These are phyloP conservation scores for Notospermus geniculatus DNA, from an alignment of 1,140 invertebrate genomes.

Conservation along the genomic window DNA sequence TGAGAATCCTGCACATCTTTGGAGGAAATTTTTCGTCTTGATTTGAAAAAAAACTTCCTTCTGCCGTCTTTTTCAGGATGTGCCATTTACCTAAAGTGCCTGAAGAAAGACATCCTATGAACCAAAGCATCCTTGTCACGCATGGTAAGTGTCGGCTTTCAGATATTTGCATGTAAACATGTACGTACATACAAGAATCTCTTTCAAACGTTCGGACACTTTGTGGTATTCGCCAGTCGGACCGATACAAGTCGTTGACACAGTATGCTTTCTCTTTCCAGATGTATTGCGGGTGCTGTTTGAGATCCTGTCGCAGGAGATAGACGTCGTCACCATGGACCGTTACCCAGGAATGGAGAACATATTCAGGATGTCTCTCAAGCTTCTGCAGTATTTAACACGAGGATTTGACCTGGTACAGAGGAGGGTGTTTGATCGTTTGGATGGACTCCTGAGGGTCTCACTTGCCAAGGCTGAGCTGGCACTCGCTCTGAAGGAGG, in stretches of 20 bases:
- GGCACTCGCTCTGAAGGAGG: conserved; percentile 51
- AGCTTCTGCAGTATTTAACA: conserved; percentile 45
- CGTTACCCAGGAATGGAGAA: conserved; percentile 51
- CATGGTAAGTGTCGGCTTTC: conserved; percentile 40
- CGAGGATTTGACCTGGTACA: conserved; percentile 51
- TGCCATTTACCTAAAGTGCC: conserved; percentile 48
- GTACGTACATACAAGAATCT: no score
- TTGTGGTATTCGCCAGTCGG: neutral
- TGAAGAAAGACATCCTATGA: conserved; percentile 49
- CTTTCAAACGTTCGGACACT: no score
- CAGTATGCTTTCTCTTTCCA: conserved; percentile 25
- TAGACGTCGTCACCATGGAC: conserved; percentile 46
- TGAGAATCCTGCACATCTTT: no score
- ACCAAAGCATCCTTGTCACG: conserved; percentile 54
- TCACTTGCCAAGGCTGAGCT: conserved; percentile 50
- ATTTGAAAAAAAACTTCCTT: no score
- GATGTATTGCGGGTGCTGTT: conserved; percentile 45
- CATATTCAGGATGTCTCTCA: conserved; percentile 48
- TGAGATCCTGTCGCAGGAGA: conserved; percentile 49
- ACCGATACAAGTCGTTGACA: neutral
- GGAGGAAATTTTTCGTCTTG: no score
- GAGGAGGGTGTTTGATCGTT: conserved; percentile 45
- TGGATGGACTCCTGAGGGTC: conserved; percentile 49
- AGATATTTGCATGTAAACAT: no score
- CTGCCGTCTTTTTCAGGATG: conserved; percentile 36